Evolutionary conservation across 2,113 vertebrate species (phyloP), one percentile per base, ranked within the genome.

Genomic region (Microcebus murinus): DNA sequence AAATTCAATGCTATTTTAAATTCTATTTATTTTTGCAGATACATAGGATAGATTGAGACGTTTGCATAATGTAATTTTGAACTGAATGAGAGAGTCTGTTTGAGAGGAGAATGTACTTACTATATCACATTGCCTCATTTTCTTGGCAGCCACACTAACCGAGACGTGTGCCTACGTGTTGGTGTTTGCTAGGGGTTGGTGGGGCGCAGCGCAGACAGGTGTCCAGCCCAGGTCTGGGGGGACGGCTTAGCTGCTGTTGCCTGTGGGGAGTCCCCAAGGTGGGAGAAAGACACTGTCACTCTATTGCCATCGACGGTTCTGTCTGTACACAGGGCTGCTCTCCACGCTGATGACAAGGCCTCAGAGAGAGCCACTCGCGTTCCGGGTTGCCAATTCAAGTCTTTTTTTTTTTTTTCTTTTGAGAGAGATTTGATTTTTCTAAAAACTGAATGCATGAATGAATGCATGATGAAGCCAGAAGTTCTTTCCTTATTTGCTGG

Each of bases 261-360:
- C 6, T 0, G 0, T 3, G 42, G 59, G 48, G 48, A 31, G 48
- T 25, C 4, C 29, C 55, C 13, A 0, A 17, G 29, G 21, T 6
- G 3, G 2, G 18, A 8, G 3, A 36, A 3, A 14, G 42, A 1
- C 50, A 14, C 21, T 3, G 0, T 65, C 36, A 55, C 29, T 14
- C 5, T 4, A 2, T 18, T 18, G 18, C 31, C 15, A 0, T 8
- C 17, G 23, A 0, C 8, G 10, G 2, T 17, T 82, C 48, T 25
- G 23, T 80, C 31, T 63, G 17, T 11, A 9, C 12, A 0, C 1
- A 7, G 12, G 6, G 21, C 3, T 17, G 3, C 55, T 73, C 39
- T 31, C 25, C 5, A 21, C 9, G 0, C 20, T 2, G 36, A 80
- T 11, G 36, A 29, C 13, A 1, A 20, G 1, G 9, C 23, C 52